Conservation (phyloP, 2,888 invertebrate species). For the Allacma fusca region DNA sequence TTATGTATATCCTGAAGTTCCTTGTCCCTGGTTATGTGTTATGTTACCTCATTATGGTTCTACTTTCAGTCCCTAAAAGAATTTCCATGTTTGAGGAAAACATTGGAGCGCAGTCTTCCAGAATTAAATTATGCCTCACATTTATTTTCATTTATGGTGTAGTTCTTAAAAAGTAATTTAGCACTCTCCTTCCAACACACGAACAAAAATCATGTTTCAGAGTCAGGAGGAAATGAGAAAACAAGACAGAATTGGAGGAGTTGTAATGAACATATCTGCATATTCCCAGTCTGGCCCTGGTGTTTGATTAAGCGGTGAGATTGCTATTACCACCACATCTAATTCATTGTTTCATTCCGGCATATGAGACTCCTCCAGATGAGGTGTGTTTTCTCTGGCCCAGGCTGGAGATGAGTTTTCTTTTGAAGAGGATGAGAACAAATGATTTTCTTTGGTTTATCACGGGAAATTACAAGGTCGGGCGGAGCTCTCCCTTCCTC, state of each 20-base stretch:
- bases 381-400: no score
- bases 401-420: neutral
- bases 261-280: conserved; percentile 9
- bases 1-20: no score
- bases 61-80: neutral
- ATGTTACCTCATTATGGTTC: neutral
- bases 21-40: no score
- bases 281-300: neutral
- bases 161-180: neutral
- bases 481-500: neutral
- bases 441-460: conserved; percentile 23
- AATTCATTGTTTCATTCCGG: neutral
- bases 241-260: neutral
- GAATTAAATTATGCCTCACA: conserved; percentile 8
- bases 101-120: neutral
- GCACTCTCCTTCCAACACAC: neutral
- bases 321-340: neutral
- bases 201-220: neutral
- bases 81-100: conserved; percentile 2
- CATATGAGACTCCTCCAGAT: no score
- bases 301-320: neutral
- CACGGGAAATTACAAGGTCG: neutral
- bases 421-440: neutral
- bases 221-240: neutral
- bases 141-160: conserved; percentile 1